Conservation (phyloP, 1,140 invertebrate species). For the Lamellibrachia luymesi region DNA sequence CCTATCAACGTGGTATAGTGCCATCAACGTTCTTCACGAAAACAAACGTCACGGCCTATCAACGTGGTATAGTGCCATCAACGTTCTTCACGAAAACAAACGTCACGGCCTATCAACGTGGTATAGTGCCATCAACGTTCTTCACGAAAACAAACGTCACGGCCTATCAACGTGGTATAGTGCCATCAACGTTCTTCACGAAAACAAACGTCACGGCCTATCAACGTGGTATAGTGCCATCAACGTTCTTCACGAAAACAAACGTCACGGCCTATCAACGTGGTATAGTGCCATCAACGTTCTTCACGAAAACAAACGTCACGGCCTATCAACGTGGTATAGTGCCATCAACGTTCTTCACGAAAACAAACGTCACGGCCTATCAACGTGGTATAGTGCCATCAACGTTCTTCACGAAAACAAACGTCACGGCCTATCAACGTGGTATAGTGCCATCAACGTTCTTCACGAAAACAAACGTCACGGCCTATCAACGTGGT, state of each 20-base stretch:
- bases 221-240: not conserved
- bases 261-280: no score
- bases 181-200: not conserved
- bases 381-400: no score
- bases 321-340: no score
- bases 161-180: no score
- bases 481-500: no score
- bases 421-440: no score
- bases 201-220: no score
- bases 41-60: no score
- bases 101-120: no score
- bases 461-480: not conserved
- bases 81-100: not conserved
- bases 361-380: no score
- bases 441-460: not conserved
- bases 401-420: not conserved
- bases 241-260: not conserved
- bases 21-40: not conserved
- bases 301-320: not conserved
- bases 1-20: no score
- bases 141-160: no score
- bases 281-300: not conserved
- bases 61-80: not conserved
- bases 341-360: not conserved
- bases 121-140: not conserved